Evolutionary conservation across 2,888 invertebrate species (phyloP).

Genomic region (Meganola albula): DNA sequence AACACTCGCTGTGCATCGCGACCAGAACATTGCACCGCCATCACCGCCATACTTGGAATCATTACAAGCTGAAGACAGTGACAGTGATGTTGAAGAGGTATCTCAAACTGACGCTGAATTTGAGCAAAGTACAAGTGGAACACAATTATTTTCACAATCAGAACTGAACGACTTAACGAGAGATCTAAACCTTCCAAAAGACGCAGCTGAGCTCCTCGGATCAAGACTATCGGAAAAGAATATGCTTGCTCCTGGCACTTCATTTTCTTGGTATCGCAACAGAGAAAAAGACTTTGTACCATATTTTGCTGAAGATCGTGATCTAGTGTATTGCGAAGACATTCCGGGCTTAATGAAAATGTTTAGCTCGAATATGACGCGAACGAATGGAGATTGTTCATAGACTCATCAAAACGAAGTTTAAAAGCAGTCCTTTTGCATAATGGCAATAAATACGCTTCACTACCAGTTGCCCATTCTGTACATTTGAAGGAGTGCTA

Average conservation of each 20-base stretch:
- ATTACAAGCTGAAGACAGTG: constrained; percentile 1
- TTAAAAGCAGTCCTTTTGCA: constrained; percentile 3
- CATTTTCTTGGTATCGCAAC: constrained; percentile 5
- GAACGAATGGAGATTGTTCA: constrained; percentile 4
- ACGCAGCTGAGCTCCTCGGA: constrained; percentile 5
- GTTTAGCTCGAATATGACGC: constrained; percentile 4
- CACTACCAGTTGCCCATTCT: constrained; percentile 1
- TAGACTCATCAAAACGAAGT: constrained; percentile 5
- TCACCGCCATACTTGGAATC: constrained; percentile 4
- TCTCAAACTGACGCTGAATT: constrained; percentile 4
- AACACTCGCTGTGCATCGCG: constrained; percentile 11
- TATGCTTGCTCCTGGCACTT: constrained; percentile 8
- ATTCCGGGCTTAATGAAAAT: constrained; percentile 4
- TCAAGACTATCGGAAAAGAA: constrained; percentile 7
- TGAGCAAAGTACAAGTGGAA: constrained; percentile 3
- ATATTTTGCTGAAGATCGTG: constrained; percentile 5
- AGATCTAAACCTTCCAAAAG: constrained; percentile 9
- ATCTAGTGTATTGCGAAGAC: constrained; percentile 7
- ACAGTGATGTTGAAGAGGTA: constrained; percentile 3
- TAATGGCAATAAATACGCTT: constrained; percentile 3
- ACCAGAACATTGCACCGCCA: constrained; percentile 3
- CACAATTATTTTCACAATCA: constrained; percentile 6
- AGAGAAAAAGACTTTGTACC: constrained; percentile 4
- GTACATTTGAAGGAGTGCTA: constrained; percentile 1
- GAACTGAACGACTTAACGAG: constrained; percentile 7